Percentiles rank a stretch among this genome's conserved stretches.
These are phyloP conservation scores for Athene cunicularia DNA, from an alignment of 2,113 vertebrate species.

Conservation along the genomic window DNA sequence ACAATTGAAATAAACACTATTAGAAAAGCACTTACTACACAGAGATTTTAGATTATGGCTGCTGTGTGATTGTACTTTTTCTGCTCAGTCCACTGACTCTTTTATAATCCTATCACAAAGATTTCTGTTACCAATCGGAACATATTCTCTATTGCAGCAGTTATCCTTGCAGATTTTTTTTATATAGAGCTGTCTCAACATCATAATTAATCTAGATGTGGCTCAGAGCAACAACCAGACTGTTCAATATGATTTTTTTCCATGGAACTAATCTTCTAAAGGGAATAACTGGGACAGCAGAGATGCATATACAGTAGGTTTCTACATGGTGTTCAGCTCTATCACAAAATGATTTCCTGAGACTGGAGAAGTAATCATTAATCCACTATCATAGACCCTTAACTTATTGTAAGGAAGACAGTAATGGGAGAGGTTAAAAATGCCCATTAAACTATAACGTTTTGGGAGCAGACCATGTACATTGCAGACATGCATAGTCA, in stretches of 20 bases:
- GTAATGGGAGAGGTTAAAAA: neutral
- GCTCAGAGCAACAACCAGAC: neutral
- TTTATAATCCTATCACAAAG: neutral
- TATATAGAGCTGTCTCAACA: neutral
- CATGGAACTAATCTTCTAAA: neutral
- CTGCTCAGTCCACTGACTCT: neutral
- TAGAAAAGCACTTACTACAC: neutral
- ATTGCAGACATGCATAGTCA: neutral
- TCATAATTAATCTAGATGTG: neutral
- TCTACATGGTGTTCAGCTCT: neutral
- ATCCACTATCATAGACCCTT: neutral
- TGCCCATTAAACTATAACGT: neutral
- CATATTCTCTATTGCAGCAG: neutral
- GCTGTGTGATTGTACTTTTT: neutral
- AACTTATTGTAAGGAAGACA: neutral
- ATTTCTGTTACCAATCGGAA: neutral
- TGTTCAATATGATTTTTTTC: neutral
- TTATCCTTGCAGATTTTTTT: neutral
- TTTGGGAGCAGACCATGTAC: neutral
- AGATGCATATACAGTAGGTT: neutral
- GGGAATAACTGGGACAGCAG: neutral
- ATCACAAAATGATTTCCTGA: neutral
- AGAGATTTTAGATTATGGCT: neutral
- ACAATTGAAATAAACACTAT: neutral
- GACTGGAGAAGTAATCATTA: neutral